Evolutionary conservation across 2,113 vertebrate species (phyloP), one percentile per base, ranked within the genome.

Genomic region (Oreochromis spilurus): DNA sequence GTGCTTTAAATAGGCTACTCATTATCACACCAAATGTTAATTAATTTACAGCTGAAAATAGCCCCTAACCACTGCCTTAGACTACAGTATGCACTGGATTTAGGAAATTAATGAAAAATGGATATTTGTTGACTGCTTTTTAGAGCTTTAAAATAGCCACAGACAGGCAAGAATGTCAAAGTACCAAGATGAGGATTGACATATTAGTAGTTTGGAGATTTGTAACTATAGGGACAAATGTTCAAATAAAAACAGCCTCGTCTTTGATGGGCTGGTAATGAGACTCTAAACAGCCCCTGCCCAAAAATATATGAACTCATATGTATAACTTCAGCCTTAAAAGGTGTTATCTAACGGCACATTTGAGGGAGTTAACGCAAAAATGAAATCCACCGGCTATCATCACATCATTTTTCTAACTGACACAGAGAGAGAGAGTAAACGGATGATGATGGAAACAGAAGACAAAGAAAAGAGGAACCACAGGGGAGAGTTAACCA

Each of bases 401-500:
- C 14, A 11, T 24, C n/a, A 34, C 17, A 9, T 16, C 4, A 17
- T 62, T 7, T 50, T 31, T 75, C 24, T 36, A 6, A 24, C 58
- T 50, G 31, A 34, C 58, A 62, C 9, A 58, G 26, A 57, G 62
- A 77, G 60, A 36, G 55, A 24, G 19, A 55, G 43, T 50, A 90
- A 84, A 85, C 13, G 14, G 19, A 36, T 43, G 29, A 8, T 62
- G 53, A 67, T 62, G 24, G 62, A 81, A 84, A 67, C 2, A 17
- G n/a, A 85, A 77, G 54, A 81, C 12, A 40, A 55, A 77, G 24
- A 29, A 29, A 79, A 78, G 40, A 75, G 8, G 55, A 91, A 77
- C 81, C 83, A 78, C 70, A 70, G 55, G 79, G 85, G 84, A 83
- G 55, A 55, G 45, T 82, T 84, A 88, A 86, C 31, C 31, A 82